Evolutionary conservation across 1,140 invertebrate species (phyloP).

Genomic region (Neocloeon triangulifer): DNA sequence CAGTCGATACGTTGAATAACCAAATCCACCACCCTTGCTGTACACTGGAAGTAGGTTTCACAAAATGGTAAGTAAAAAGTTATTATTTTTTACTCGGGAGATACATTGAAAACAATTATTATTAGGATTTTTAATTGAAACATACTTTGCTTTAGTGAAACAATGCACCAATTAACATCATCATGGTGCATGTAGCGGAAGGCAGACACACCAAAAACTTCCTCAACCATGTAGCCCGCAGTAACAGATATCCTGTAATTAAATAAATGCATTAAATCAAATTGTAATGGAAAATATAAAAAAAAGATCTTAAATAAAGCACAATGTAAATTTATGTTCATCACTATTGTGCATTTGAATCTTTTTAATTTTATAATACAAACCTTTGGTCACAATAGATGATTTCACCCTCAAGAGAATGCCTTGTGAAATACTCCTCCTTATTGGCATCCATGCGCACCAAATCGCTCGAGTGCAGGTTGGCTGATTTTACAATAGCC

Average conservation of each 20-base stretch:
- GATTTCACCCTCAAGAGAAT: conserved; percentile 60
- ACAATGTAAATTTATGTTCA: not conserved
- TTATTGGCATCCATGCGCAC: conserved; percentile 45
- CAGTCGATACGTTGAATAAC: conserved; percentile 58
- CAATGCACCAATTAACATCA: conserved; percentile 60
- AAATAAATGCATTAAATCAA: conserved; percentile 5
- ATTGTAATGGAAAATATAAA: too few species aligned
- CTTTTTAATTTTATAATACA: not conserved
- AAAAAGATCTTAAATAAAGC: not conserved
- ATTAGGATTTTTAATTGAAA: conserved; percentile 11
- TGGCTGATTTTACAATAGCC: too few species aligned
- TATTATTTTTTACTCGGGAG: too few species aligned
- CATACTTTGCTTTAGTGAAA: conserved; percentile 65
- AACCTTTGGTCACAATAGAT: conserved; percentile 55
- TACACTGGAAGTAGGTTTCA: conserved; percentile 55
- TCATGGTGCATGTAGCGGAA: conserved; percentile 72
- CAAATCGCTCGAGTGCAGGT: conserved; percentile 29
- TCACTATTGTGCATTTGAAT: not conserved
- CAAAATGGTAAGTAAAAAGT: not conserved
- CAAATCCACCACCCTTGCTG: conserved; percentile 41
- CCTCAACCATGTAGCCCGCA: conserved; percentile 62
- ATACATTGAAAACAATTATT: not conserved
- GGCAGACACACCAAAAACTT: conserved; percentile 54
- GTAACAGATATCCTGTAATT: conserved; percentile 44
- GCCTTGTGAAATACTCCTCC: conserved; percentile 66